Conservation (phyloP, 2,888 invertebrate genomes). For the Dryococelus australis region DNA sequence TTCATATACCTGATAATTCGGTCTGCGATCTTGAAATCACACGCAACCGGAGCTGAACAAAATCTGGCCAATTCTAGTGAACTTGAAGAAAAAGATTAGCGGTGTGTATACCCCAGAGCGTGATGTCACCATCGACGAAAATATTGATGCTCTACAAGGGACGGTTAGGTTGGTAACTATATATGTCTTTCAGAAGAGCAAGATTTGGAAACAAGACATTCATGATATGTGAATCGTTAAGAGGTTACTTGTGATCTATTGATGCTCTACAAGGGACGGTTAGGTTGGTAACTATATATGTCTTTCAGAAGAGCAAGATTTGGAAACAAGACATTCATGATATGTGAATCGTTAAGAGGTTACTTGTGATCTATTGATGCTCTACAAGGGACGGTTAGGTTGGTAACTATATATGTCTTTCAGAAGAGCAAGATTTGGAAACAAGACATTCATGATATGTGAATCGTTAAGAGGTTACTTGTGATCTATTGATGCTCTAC, state of each 20-base stretch:
- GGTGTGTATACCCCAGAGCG: neutral
- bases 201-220: neutral
- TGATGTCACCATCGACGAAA: neutral
- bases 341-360: no score
- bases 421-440: no score
- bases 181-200: neutral
- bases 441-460: no score
- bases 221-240: neutral
- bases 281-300: neutral
- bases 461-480: neutral
- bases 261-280: neutral
- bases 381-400: no score
- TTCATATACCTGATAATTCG: neutral
- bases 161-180: neutral
- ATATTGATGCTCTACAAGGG: no score
- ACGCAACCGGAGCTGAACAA: conserved; percentile 4
- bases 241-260: no score
- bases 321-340: neutral
- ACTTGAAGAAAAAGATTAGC: neutral
- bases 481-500: no score
- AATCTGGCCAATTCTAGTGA: no score
- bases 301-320: neutral
- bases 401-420: no score
- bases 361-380: no score
- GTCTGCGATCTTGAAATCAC: neutral